Conservation (phyloP, 2,113 vertebrate genomes). For the Hemiprocne comata region DNA sequence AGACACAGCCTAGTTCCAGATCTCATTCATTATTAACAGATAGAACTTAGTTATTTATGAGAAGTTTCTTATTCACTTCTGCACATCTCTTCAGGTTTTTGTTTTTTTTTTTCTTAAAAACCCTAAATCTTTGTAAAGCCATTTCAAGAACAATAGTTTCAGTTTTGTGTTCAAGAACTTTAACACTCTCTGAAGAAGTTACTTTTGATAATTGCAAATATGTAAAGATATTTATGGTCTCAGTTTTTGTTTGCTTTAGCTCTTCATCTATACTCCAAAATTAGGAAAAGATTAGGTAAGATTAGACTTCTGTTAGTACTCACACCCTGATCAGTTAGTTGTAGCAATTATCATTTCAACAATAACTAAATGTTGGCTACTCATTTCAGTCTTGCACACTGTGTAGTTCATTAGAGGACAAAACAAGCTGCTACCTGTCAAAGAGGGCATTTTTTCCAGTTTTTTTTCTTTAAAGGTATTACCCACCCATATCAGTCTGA, state of each 20-base stretch:
- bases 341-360: neutral
- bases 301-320: neutral
- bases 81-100: neutral
- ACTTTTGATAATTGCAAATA: neutral
- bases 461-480: neutral
- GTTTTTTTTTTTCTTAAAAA: neutral
- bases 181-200: neutral
- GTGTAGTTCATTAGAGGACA: neutral
- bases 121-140: neutral
- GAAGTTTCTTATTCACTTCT: neutral
- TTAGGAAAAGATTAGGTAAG: neutral
- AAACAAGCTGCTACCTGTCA: neutral
- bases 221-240: neutral
- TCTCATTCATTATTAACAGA: conserved; percentile 37
- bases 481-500: neutral
- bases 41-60: conserved; percentile 27
- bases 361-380: neutral
- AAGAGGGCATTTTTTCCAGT: neutral
- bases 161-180: neutral
- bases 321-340: neutral
- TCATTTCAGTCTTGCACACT: neutral
- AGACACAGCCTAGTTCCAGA: conserved; percentile 1
- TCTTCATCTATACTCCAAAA: neutral
- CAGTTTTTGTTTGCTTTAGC: neutral
- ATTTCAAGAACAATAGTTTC: neutral